Base-by-base conservation (phyloP, 92 coral and sea anemone genomes). In the Parazoanthus swiftii region DNA sequence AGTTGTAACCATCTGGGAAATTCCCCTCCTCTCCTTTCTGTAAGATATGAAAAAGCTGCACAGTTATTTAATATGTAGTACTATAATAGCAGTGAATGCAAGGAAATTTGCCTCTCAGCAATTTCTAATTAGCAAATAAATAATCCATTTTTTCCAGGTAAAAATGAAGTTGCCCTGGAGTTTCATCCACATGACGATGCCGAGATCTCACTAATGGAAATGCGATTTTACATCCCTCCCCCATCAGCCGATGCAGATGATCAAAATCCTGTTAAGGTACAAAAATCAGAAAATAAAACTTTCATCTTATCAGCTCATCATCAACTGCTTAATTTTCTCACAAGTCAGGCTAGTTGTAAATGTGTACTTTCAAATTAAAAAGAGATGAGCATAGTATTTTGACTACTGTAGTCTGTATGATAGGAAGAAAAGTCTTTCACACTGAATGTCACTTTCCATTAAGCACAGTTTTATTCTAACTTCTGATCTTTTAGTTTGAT, bases 151-250 rank as follows among this genome's bases (percentile, higher is more conserved):
- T 15, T 42, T 74, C 23, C 83, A 97, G 99, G 99, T 68, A 95
- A 97, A 84, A 97, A 97, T 91, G 99, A 97, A 88, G 99, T 97
- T 14, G 94, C 99, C 37, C 88, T 97, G 63, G 99, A 97, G 94
- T 97, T 97, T 84, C 99, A 97, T 79, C 99, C 96, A 54, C 97
- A 97, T 88, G 99, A 97, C 63, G 99, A 97, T 94, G 99, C 99
- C 8, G 97, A 97, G 88, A 89, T 97, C 88, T 94, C 98, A 38
- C 86, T 97, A 37, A 97, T 95, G 98, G 99, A 97, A 90, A 97
- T 97, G 99, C 92, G 98, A 68, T 97, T 97, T 92, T 97, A 95
- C 73, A 96, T 97, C 65, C 99, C 99, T 37, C 85, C 93, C 2
- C 92, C 94, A 51, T 86, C 95, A 77, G 89, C 86, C 67, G 99